Base-by-base conservation (phyloP, 2,113 vertebrate genomes). In the Saccopteryx leptura region DNA sequence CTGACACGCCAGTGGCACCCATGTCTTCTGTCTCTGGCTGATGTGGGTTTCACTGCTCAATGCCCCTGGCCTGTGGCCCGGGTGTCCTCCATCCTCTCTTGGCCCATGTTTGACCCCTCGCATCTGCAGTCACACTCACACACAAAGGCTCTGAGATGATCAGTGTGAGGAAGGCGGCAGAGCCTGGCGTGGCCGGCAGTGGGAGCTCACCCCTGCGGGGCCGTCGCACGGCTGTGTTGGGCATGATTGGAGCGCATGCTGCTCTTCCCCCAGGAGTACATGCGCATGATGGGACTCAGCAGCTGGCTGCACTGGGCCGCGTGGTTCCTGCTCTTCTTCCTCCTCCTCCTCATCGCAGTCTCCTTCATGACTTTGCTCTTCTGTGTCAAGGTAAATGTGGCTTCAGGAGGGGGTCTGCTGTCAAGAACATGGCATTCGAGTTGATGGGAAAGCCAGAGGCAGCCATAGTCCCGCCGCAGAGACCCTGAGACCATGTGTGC, bases 261-360 rank as follows among this genome's bases (percentile, higher is more conserved):
- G 6, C 19, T 33, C 12, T 74, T 54, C 68, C 83, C 66, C 4
- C 90, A 99, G 99, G 99, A 99, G 96, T 99, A 99, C 98, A 99
- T 99, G 99, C 99, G 99, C 95, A 99, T 99, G 99, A 99, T 99
- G 99, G 99, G 99, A 65, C 99, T 99, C 97, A 99, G 99, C 98
- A 99, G 99, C 98, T 99, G 99, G 99, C 98, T 99, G 82, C 99
- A 99, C 98, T 99, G 99, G 99, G 98, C 98, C 0, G 99, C 99
- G 85, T 99, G 99, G 99, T 99, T 99, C 98, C 99, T 99, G 96
- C 99, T 99, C 98, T 99, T 99, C 98, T 99, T 99, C 97, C 97
- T 99, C 90, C 99, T 99, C 97, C 98, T 99, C 68, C 98, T 99
- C 86, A 97, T 99, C 82, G 99, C 99, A 0, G 97, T 99, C 78